A percentile compares a stretch with the other conserved stretches of the same genome.
Conservation (phyloP, 1,140 invertebrate species). For the Argopecten irradians region DNA sequence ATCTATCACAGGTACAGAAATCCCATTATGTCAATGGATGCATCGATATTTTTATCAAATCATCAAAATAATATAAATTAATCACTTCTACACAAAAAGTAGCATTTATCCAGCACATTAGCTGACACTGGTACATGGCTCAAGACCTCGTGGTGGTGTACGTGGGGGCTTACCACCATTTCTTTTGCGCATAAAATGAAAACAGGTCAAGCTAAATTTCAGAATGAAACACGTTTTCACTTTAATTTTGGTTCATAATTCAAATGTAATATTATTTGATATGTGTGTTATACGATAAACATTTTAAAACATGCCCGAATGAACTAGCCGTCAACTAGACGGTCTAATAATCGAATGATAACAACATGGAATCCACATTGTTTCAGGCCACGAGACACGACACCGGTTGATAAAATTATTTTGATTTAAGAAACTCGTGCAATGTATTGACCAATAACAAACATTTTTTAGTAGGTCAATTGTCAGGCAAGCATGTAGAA, state of each 20-base stretch:
- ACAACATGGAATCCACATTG: constrained; percentile 16
- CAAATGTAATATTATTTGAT: too few relatives aligned
- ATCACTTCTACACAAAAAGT: too few relatives aligned
- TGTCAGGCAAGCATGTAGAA: neutral
- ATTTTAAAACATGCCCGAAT: neutral
- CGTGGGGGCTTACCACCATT: neutral
- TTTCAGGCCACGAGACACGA: neutral
- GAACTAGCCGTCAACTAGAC: neutral
- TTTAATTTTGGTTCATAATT: too few relatives aligned
- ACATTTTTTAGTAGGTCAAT: neutral
- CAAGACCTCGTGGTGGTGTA: neutral
- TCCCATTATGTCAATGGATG: too few relatives aligned
- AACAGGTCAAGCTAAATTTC: neutral
- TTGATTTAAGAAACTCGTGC: neutral
- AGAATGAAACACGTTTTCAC: neutral
- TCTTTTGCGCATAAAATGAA: neutral
- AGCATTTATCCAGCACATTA: too few relatives aligned
- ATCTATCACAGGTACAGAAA: too few relatives aligned
- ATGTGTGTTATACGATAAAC: neutral
- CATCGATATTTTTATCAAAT: too few relatives aligned
- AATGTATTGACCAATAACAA: neutral
- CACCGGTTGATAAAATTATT: constrained; percentile 18
- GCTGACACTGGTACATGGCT: too few relatives aligned
- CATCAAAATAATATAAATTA: too few relatives aligned
- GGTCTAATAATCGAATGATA: neutral